phyloP scores from a whole-genome alignment of 2,113 vertebrate genomes.

The Eubucco bourcierii region DNA sequence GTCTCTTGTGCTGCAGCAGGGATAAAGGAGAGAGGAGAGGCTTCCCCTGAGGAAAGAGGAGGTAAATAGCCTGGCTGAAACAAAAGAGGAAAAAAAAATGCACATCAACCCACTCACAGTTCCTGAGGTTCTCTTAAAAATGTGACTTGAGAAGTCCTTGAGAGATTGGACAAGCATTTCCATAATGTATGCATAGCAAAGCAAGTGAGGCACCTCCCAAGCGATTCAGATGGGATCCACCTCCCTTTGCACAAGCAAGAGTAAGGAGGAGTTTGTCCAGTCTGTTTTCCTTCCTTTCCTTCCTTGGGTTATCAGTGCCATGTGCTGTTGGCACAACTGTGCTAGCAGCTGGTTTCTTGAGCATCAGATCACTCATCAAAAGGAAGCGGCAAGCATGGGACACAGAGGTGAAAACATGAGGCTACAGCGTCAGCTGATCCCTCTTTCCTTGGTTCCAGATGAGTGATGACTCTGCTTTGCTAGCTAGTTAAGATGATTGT shows the following conservation, averaged over 20 bases:
- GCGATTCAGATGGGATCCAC: not conserved
- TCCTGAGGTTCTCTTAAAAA: not conserved
- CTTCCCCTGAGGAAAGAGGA: not conserved
- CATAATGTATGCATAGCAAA: not conserved
- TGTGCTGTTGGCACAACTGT: not conserved
- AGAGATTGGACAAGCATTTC: not conserved
- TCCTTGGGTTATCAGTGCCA: not conserved
- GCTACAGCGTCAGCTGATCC: not conserved
- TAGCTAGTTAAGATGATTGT: not conserved
- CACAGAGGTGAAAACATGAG: not conserved
- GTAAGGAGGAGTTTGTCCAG: not conserved
- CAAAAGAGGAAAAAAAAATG: not conserved
- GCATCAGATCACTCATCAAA: not conserved
- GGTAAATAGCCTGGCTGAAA: not conserved
- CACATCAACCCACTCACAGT: not conserved
- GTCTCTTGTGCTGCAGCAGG: not conserved
- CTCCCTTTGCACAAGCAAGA: not conserved
- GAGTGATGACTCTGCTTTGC: not conserved
- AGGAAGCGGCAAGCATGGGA: not conserved
- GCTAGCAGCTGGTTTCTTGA: not conserved
- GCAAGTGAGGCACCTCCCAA: not conserved
- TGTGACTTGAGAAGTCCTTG: not conserved
- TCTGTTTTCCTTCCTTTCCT: not conserved
- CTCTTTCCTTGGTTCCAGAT: not conserved
- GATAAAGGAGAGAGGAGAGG: not conserved